phyloP scores from a whole-genome alignment of 2,797 vertebrate genomes.

The Acrossocheilus wenchowensis region DNA sequence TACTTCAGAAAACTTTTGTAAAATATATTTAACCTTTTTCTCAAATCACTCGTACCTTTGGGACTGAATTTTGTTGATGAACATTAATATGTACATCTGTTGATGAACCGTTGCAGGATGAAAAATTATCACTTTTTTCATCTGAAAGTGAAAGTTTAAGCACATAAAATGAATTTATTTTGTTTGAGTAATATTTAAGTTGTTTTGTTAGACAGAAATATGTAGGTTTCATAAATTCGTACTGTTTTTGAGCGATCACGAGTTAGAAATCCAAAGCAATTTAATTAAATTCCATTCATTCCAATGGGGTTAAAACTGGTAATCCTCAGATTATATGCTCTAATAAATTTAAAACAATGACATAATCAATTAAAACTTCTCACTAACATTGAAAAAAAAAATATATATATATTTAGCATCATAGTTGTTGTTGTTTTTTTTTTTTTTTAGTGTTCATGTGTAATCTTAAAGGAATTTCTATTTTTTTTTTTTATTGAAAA shows the following conservation, averaged over 20 bases:
- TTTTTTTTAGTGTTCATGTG: background rate
- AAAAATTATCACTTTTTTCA: background rate
- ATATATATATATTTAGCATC: background rate
- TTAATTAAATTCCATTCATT: background rate
- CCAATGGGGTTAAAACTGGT: background rate
- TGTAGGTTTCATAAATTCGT: background rate
- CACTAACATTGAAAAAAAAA: background rate
- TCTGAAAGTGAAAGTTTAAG: too few relatives aligned
- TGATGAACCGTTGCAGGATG: background rate
- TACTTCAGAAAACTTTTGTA: background rate
- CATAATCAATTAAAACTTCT: background rate
- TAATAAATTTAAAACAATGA: background rate
- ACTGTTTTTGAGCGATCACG: background rate
- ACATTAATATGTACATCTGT: too few relatives aligned
- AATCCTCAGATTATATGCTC: background rate
- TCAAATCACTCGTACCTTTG: background rate
- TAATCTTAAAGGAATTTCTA: too few relatives aligned
- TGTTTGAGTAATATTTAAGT: background rate
- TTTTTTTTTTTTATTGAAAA: too few relatives aligned
- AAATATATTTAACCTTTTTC: background rate
- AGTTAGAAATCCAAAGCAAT: background rate
- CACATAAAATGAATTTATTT: too few relatives aligned
- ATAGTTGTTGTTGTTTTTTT: too few relatives aligned
- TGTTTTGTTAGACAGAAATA: background rate
- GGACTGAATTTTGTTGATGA: background rate